Evolutionary conservation across 1,140 invertebrate species (phyloP).

Genomic region (Pseudomyrmex gracilis): DNA sequence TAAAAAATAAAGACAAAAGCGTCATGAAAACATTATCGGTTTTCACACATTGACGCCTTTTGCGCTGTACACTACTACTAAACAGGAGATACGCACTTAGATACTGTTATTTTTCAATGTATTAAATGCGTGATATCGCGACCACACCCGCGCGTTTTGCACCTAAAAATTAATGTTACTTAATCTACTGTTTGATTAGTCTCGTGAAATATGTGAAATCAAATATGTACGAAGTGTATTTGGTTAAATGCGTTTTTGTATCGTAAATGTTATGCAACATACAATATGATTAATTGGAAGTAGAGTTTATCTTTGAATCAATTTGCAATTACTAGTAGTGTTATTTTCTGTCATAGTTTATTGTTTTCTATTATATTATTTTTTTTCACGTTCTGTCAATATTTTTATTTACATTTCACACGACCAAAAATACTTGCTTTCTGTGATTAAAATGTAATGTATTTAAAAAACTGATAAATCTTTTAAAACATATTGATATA

Average conservation of each 20-base stretch:
- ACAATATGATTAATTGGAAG: background rate
- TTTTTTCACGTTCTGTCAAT: too few species aligned
- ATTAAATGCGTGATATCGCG: background rate
- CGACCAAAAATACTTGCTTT: background rate
- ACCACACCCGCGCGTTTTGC: background rate
- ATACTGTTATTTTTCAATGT: too few species aligned
- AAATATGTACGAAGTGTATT: background rate
- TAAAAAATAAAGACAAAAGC: too few species aligned
- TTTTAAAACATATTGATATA: slow-evolving; percentile 21
- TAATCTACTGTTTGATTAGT: background rate
- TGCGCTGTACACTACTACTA: too few species aligned
- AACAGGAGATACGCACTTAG: too few species aligned
- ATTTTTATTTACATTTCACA: background rate
- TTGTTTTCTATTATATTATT: too few species aligned
- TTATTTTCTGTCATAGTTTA: too few species aligned
- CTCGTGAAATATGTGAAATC: too few species aligned
- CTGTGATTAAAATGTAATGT: background rate
- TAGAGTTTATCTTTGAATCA: background rate
- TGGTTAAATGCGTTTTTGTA: background rate
- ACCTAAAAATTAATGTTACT: slow-evolving; percentile 2
- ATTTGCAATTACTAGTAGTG: too few species aligned
- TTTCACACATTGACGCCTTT: too few species aligned
- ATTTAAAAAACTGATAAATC: slow-evolving; percentile 14
- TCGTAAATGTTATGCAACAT: background rate
- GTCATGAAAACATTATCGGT: too few species aligned